Base-by-base conservation (phyloP, 2,888 invertebrate species). In the Calameuta filiformis region DNA sequence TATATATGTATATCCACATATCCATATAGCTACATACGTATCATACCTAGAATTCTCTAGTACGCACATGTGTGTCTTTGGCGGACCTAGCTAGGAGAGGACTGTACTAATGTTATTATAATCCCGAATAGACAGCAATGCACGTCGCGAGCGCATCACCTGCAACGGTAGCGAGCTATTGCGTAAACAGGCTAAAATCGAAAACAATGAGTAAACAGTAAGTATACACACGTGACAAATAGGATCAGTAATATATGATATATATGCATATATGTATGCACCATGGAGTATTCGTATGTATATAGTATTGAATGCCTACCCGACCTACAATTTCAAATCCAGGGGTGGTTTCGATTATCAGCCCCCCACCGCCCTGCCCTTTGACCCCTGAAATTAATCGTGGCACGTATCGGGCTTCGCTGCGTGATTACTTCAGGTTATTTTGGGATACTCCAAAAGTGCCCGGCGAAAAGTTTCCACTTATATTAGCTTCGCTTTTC, bases 401-500 rank as follows among this genome's bases (percentile, higher is more conserved):
- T 75, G 23, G 76, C 76, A 79, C 77, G 80, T 84, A 83, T 83
- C 80, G 81, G 83, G 83, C 80, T 85, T 87, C 84, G 69, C 73
- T 68, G 77, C 82, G 76, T 81, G 83, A 87, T 87, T 86, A 86
- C 84, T 84, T 84, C 77, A 79, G 81, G 81, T 81, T 85, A 86
- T 85, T 85, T 84, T 79, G 76, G 80, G 83, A 83, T 86, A 85
- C 88, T 85, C 83, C 80, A 83, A 86, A 84, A 82, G 82, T 81
- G 81, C 79, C 76, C 78, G 73, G 9, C 56, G 23, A 79, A 76
- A 82, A 84, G 82, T 85, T 87, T 84, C 84, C 82, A 83, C 83
- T 83, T 84, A 82, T 83, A 85, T 83, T 83, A 83, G 81, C 81
- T 78, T 68, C 56, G 79, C 75, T 81, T 80, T 75, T 78, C 15